These are phyloP conservation scores for Meiosimyza decipiens DNA, from an alignment of 2,888 invertebrate species.

Conservation along the genomic window DNA sequence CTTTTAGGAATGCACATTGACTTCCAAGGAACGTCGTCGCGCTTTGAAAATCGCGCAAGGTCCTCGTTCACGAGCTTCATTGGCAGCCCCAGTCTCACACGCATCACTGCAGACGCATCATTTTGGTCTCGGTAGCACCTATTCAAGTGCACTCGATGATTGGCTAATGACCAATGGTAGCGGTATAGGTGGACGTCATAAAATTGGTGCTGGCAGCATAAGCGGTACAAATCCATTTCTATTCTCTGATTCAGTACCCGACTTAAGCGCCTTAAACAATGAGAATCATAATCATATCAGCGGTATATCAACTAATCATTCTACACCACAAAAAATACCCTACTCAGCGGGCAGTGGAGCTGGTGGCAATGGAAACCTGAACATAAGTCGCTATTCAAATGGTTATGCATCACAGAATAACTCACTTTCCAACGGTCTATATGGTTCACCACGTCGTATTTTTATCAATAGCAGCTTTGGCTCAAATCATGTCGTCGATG, in stretches of 20 bases:
- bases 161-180: conserved; percentile 68
- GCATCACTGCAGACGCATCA: conserved; percentile 64
- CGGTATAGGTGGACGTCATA: conserved; percentile 67
- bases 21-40: conserved; percentile 73
- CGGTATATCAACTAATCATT: conserved; percentile 65
- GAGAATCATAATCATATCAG: conserved; percentile 63
- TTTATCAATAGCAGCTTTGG: conserved; percentile 64
- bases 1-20: conserved; percentile 71
- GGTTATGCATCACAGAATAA: conserved; percentile 62
- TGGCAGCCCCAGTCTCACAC: conserved; percentile 66
- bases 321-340: conserved; percentile 65
- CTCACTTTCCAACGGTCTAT: conserved; percentile 62
- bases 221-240: conserved; percentile 64
- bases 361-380: conserved; percentile 49
- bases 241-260: conserved; percentile 66
- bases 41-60: conserved; percentile 69
- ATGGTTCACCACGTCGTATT: conserved; percentile 63
- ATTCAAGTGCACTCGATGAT: conserved; percentile 70
- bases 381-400: conserved; percentile 62
- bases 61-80: conserved; percentile 64
- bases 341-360: conserved; percentile 47
- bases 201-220: conserved; percentile 61
- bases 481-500: conserved; percentile 64
- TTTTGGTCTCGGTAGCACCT: conserved; percentile 65
- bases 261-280: conserved; percentile 63